Conservation (phyloP, 2,113 vertebrate genomes). For the Myotis yumanensis region DNA sequence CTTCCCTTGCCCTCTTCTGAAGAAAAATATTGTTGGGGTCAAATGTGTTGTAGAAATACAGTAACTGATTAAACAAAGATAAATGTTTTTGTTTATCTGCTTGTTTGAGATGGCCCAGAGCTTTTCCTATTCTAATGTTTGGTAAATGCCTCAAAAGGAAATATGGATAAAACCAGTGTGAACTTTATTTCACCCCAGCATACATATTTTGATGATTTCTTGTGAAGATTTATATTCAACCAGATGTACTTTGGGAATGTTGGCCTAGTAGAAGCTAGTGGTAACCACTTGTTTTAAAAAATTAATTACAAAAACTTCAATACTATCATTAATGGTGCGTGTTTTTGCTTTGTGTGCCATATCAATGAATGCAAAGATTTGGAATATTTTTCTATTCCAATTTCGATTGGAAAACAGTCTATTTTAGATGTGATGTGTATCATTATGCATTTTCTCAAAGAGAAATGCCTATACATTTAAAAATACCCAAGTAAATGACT, state of each 20-base stretch:
- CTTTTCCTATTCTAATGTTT: not conserved
- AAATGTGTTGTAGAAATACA: not conserved
- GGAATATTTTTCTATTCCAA: not conserved
- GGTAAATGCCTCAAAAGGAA: not conserved
- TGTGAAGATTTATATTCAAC: not conserved
- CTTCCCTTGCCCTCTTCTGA: not conserved
- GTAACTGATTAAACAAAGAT: conserved; percentile 8
- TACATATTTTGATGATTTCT: not conserved
- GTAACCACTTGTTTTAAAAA: not conserved
- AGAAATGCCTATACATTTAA: not conserved
- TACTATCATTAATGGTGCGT: not conserved
- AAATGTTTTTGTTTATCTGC: not conserved
- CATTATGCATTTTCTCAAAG: not conserved
- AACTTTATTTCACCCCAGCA: not conserved
- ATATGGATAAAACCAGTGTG: not conserved
- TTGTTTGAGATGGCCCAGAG: not conserved
- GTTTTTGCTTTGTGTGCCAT: not conserved
- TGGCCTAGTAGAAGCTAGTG: not conserved
- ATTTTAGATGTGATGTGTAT: not conserved
- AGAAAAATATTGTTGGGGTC: not conserved
- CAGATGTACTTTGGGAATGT: not conserved
- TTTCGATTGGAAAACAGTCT: not conserved
- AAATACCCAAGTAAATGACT: not conserved
- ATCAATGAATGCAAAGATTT: not conserved
- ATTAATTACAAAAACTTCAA: not conserved